A percentile compares a stretch with the other conserved stretches of the same genome.
These are phyloP conservation scores for Melanerpes formicivorus DNA, from an alignment of 2,113 vertebrate species.

Conservation along the genomic window DNA sequence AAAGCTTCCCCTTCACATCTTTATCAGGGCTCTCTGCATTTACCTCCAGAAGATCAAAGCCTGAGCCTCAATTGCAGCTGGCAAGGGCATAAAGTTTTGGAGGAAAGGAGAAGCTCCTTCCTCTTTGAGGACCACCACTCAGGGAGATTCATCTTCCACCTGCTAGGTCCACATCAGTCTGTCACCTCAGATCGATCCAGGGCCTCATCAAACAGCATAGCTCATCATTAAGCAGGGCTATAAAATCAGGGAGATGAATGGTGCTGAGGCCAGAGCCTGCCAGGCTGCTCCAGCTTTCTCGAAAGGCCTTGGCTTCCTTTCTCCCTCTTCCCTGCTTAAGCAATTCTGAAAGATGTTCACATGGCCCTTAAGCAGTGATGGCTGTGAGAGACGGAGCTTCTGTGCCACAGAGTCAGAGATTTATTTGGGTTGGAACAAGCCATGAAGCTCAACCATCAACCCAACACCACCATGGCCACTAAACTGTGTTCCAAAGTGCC, in stretches of 20 bases:
- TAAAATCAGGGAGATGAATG: not conserved
- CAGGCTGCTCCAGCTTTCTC: not conserved
- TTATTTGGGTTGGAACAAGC: no score
- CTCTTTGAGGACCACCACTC: not conserved
- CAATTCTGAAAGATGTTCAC: not conserved
- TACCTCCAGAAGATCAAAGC: not conserved
- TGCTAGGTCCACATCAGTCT: not conserved
- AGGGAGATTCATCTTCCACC: not conserved
- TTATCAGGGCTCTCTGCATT: not conserved
- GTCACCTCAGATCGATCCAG: not conserved
- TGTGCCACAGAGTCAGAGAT: not conserved
- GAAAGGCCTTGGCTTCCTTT: not conserved
- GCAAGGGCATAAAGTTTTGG: not conserved
- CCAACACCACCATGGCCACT: no score
- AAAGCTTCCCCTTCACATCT: not conserved
- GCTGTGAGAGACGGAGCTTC: not conserved
- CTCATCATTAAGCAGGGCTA: not conserved
- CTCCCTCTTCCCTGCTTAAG: not conserved
- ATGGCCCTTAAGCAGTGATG: not conserved
- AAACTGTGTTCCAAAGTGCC: no score
- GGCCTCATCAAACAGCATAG: conserved; percentile 23
- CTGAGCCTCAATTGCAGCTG: not conserved
- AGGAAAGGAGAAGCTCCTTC: not conserved
- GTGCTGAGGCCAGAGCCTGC: not conserved
- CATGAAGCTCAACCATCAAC: no score